phyloP scores from a whole-genome alignment of 2,888 invertebrate genomes.

The Nemoura dubitans region DNA sequence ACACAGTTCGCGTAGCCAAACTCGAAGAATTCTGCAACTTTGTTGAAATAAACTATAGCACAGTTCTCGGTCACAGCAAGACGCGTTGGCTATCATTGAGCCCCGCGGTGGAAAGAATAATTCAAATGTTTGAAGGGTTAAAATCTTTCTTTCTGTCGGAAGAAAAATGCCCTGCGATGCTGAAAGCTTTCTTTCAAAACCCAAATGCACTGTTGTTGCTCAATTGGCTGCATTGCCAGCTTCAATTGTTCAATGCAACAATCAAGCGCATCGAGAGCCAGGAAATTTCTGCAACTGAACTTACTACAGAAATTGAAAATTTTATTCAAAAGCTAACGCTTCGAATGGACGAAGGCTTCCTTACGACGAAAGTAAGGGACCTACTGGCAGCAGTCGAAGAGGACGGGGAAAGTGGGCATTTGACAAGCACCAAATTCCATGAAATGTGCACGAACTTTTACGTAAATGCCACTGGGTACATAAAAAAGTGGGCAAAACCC shows the following conservation, averaged over 20 bases:
- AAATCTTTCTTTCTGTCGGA: slow-evolving; percentile 54
- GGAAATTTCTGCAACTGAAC: slow-evolving; percentile 15
- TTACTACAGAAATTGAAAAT: not conserved
- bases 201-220: slow-evolving; percentile 35
- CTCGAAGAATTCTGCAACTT: slow-evolving; percentile 56
- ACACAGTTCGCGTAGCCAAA: slow-evolving; percentile 55
- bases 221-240: slow-evolving; percentile 33
- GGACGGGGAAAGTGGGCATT: slow-evolving; percentile 7
- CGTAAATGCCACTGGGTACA: not conserved
- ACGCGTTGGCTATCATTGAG: slow-evolving; percentile 54
- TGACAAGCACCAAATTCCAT: not conserved
- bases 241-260: slow-evolving; percentile 26
- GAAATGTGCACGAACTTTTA: slow-evolving; percentile 13
- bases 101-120: slow-evolving; percentile 55
- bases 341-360: not conserved
- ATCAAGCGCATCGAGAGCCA: slow-evolving; percentile 27
- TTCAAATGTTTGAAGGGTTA: slow-evolving; percentile 53
- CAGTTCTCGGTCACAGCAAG: slow-evolving; percentile 53
- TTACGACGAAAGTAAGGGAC: not conserved
- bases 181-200: slow-evolving; percentile 52
- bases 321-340: not conserved
- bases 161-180: slow-evolving; percentile 52
- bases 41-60: slow-evolving; percentile 54
- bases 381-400: no score
- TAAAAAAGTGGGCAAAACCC: slow-evolving; percentile 21